phyloP scores from a whole-genome alignment of 2,888 invertebrate genomes.

The Choristoneura rosaceana region DNA sequence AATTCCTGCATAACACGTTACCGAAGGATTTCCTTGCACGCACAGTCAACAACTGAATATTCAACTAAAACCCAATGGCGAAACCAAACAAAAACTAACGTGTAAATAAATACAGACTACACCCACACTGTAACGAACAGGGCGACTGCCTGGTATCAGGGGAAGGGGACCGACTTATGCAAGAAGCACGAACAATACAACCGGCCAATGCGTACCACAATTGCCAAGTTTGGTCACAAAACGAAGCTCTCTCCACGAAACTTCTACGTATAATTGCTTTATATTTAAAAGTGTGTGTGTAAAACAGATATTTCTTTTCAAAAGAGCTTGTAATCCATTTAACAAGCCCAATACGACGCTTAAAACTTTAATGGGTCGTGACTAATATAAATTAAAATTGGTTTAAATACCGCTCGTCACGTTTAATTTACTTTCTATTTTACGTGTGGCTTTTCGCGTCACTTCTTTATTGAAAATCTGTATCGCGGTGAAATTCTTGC shows the following conservation, averaged over 20 bases:
- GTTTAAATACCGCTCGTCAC: constrained; percentile 48
- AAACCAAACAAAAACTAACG: constrained; percentile 32
- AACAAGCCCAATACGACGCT: not conserved
- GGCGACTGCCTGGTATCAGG: constrained; percentile 15
- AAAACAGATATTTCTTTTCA: not conserved
- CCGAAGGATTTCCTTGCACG: constrained; percentile 36
- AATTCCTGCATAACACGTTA: constrained; percentile 10
- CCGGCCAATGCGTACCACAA: constrained; percentile 26
- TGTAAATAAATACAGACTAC: not conserved
- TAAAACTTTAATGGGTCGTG: constrained; percentile 6
- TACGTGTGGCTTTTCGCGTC: constrained; percentile 60
- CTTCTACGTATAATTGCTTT: not conserved
- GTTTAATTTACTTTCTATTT: constrained; percentile 70
- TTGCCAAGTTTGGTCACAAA: constrained; percentile 35
- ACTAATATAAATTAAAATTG: constrained; percentile 33
- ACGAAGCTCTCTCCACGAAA: constrained; percentile 13
- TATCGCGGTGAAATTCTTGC: constrained; percentile 74
- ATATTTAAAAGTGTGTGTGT: not conserved
- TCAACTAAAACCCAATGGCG: constrained; percentile 8
- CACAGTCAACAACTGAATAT: constrained; percentile 25
- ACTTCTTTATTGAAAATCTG: constrained; percentile 60
- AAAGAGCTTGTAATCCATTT: constrained; percentile 8
- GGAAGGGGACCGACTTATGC: constrained; percentile 34
- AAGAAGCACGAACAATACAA: constrained; percentile 31
- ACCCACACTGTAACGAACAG: constrained; percentile 15